Evolutionary conservation across 1,140 invertebrate species (phyloP), one percentile per base, ranked within the genome.

Genomic region (Pteromalus puparum): DNA sequence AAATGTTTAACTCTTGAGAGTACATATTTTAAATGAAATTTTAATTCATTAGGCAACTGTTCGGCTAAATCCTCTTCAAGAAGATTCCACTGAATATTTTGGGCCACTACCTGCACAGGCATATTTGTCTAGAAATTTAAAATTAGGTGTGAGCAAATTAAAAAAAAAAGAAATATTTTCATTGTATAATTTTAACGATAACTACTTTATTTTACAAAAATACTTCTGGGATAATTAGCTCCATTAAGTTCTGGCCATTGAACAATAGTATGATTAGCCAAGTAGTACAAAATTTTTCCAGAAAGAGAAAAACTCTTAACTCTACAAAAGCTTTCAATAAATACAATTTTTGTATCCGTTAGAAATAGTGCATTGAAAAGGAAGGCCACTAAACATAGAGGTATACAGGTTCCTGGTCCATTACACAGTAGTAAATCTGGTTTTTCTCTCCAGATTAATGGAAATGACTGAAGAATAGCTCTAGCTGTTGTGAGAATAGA

Each of bases 391-490:
- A 97, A 85, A 93, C 97, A 98, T 65, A 98, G 92, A 46, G 98
- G 98, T 85, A 99, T 94, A 92, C 98, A 99, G 7, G 98, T 99
- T 34, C 98, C 98, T 78, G 98, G 99, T 0, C 99, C 99, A 94
- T 99, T 99, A 89, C 97, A 97, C 2, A 99, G 90, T 82, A 98
- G 93, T 82, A 99, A 89, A 89, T 97, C 94, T 28, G 98, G 98
- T 84, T 93, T 94, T 86, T 95, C 94, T 74, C 92, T 94, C 87
- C 95, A 94, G 18, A 98, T 90, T n/a, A 98, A 87, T 79, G 95
- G 95, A 88, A 98, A 90, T 81, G 95, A 95, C 88, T 94, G 93
- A 0, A 97, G 83, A 42, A 95, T 94, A 0, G 98, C 95, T 90
- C 95, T 93, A 0, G 97, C 24, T 21, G 97, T 98, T 38, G 96